Evolutionary conservation across 2,888 invertebrate species (phyloP).

Genomic region (Xanthostigma xanthostigma): DNA sequence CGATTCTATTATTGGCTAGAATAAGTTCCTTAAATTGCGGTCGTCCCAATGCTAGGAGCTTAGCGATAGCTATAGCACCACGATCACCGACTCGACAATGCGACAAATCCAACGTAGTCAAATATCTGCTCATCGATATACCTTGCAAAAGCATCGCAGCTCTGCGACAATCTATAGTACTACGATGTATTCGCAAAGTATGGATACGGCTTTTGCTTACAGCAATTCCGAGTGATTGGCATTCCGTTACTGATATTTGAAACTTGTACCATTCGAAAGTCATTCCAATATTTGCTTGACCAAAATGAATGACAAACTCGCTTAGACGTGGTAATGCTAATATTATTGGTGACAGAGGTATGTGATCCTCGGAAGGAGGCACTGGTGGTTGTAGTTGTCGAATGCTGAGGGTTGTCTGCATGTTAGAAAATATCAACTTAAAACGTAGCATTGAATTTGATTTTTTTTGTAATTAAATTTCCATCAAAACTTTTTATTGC

Average conservation of each 20-base stretch:
- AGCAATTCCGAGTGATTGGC: slow-evolving; percentile 20
- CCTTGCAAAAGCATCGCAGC: slow-evolving; percentile 19
- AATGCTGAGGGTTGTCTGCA: slow-evolving; percentile 14
- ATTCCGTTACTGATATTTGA: slow-evolving; percentile 19
- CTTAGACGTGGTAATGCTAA: slow-evolving; percentile 19
- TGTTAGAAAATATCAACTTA: too few species aligned
- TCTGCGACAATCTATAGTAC: slow-evolving; percentile 22
- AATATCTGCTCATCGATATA: slow-evolving; percentile 17
- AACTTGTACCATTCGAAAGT: slow-evolving; percentile 22
- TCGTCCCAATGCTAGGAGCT: slow-evolving; percentile 16
- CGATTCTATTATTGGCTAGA: slow-evolving; percentile 22
- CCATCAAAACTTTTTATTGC: too few species aligned
- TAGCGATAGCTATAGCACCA: slow-evolving; percentile 20
- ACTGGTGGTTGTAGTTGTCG: slow-evolving; percentile 17
- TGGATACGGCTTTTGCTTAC: slow-evolving; percentile 19
- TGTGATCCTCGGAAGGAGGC: slow-evolving; percentile 16
- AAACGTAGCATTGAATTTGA: too few species aligned
- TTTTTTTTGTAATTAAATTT: too few species aligned
- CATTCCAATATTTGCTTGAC: slow-evolving; percentile 21
- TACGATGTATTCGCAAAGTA: slow-evolving; percentile 22
- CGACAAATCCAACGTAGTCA: slow-evolving; percentile 22
- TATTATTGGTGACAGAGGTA: slow-evolving; percentile 21
- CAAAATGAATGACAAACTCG: slow-evolving; percentile 21
- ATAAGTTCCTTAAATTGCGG: slow-evolving; percentile 16
- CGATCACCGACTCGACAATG: slow-evolving; percentile 23